Evolutionary conservation across 2,888 invertebrate species (phyloP).

Genomic region (Odiellus spinosus): DNA sequence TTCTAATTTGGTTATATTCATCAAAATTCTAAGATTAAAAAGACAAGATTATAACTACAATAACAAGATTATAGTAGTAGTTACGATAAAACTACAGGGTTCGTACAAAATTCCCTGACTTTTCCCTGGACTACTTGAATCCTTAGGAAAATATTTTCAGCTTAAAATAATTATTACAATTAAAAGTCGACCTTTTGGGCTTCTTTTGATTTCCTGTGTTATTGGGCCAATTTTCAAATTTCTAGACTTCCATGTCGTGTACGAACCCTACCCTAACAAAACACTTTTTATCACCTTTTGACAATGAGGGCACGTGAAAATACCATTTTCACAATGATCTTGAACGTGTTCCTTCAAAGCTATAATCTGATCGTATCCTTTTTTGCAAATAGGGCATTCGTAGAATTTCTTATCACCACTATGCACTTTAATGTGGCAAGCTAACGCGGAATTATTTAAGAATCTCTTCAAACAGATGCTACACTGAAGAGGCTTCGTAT

Average conservation of each 20-base stretch:
- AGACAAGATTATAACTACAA: no score
- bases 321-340: conserved; percentile 44
- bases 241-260: no score
- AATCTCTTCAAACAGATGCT: conserved; percentile 47
- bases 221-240: no score
- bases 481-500: conserved; percentile 52
- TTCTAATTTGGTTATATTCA: conserved; percentile 51
- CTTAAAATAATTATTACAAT: no score
- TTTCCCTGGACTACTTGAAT: no score
- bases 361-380: conserved; percentile 47
- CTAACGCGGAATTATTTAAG: conserved; percentile 52
- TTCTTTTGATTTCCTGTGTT: no score
- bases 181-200: no score
- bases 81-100: no score
- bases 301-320: conserved; percentile 53
- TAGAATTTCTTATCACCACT: conserved; percentile 42
- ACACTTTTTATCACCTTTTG: conserved; percentile 33
- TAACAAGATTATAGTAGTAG: no score
- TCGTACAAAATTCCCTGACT: no score
- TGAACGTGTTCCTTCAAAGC: conserved; percentile 48
- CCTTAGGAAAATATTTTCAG: no score
- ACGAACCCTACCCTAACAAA: no score
- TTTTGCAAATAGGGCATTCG: conserved; percentile 55
- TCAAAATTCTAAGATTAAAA: conserved; percentile 37
- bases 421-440: conserved; percentile 55